Evolutionary conservation across 2,888 invertebrate species (phyloP).

Genomic region (Andrena minutula): DNA sequence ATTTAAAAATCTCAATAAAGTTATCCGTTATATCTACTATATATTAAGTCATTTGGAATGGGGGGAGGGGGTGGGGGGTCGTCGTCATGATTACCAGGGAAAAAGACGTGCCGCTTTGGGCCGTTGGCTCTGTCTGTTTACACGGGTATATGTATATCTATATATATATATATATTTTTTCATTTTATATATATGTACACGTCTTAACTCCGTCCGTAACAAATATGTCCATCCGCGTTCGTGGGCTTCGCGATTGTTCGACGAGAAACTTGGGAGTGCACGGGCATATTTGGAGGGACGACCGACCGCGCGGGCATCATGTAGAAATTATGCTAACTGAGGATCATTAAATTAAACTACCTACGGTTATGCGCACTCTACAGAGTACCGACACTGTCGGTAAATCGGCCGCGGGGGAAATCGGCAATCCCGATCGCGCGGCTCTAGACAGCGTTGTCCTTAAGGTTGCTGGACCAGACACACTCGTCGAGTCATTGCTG

Average conservation of each 20-base stretch:
- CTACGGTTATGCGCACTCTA: conserved; percentile 73
- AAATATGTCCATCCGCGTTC: conserved; percentile 44
- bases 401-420: conserved; percentile 8
- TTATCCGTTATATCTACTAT: conserved; percentile 71
- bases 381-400: conserved; percentile 52
- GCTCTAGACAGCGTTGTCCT: conserved; percentile 23
- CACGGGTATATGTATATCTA: conserved; percentile 60
- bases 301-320: conserved; percentile 63
- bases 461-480: conserved; percentile 45
- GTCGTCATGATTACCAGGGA: conserved; percentile 64
- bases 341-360: conserved; percentile 83
- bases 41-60: conserved; percentile 43
- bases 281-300: conserved; percentile 41
- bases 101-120: conserved; percentile 62
- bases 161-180: conserved; percentile 59
- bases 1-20: conserved; percentile 80
- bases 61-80: conserved; percentile 7
- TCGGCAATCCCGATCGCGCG: conserved; percentile 15
- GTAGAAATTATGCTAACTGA: conserved; percentile 77
- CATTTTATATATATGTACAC: conserved; percentile 68
- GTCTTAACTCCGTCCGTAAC: conserved; percentile 47
- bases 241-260: not conserved
- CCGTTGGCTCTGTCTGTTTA: conserved; percentile 66
- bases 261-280: conserved; percentile 10
- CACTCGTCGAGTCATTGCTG: conserved; percentile 40